phyloP scores from a whole-genome alignment of 2,888 invertebrate species.

The Plebejus argus region DNA sequence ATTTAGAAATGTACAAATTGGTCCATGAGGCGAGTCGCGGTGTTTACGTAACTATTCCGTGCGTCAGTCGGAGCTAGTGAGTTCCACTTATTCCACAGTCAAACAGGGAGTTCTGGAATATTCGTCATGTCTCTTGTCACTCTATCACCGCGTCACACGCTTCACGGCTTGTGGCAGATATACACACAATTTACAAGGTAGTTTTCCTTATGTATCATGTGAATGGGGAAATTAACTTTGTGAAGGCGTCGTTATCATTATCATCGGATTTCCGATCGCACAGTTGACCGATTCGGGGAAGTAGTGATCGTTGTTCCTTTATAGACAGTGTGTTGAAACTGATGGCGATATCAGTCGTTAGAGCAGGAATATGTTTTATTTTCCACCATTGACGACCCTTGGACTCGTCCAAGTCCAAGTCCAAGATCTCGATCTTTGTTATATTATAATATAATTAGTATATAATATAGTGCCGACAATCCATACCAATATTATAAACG shows the following conservation, averaged over 20 bases:
- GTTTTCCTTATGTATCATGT: conserved; percentile 17
- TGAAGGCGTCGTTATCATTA: not conserved
- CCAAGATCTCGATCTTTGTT: not conserved
- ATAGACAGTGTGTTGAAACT: not conserved
- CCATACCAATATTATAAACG: no score
- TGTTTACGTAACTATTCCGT: conserved; percentile 27
- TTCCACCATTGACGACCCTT: not conserved
- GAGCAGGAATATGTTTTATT: no score
- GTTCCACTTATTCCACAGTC: conserved; percentile 31
- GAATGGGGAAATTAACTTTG: conserved; percentile 4
- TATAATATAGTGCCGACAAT: no score
- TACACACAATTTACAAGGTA: conserved; percentile 9
- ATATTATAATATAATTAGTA: no score
- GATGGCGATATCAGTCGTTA: not conserved
- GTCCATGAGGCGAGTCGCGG: not conserved
- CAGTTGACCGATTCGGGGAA: not conserved
- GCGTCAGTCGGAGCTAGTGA: conserved; percentile 19
- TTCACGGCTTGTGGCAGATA: conserved; percentile 27
- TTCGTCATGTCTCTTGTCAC: conserved; percentile 32
- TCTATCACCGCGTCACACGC: conserved; percentile 27
- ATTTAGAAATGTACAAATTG: conserved; percentile 19
- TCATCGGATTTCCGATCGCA: not conserved
- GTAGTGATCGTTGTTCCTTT: not conserved
- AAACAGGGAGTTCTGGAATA: conserved; percentile 25
- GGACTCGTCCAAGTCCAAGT: no score